These are phyloP conservation scores for Poliocrania exsul DNA, from an alignment of 2,797 vertebrate genomes.

Conservation along the genomic window DNA sequence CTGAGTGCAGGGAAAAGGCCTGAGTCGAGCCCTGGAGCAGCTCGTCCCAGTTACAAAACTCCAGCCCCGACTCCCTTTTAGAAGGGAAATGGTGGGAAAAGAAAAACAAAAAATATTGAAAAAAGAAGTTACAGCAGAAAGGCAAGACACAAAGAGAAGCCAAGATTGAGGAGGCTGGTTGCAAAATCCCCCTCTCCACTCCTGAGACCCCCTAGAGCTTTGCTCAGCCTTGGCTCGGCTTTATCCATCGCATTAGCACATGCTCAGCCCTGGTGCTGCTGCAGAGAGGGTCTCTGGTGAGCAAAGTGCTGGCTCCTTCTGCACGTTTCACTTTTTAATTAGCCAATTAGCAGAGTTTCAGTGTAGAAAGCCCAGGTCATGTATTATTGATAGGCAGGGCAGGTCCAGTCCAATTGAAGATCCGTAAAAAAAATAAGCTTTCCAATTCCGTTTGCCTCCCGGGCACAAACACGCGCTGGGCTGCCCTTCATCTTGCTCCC, in stretches of 20 bases:
- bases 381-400: slow-evolving; percentile 92
- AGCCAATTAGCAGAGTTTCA: slow-evolving; percentile 91
- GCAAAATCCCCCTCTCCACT: neutral
- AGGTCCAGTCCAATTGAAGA: slow-evolving; percentile 75
- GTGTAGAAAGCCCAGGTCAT: slow-evolving; percentile 85
- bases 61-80: neutral
- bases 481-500: neutral
- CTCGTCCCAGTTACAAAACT: neutral
- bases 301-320: slow-evolving; percentile 78
- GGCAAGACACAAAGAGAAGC: neutral
- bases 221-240: slow-evolving; percentile 44
- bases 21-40: neutral
- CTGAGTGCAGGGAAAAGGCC: neutral
- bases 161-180: neutral
- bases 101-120: neutral
- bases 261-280: slow-evolving; percentile 64
- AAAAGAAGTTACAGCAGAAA: neutral
- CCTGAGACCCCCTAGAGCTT: slow-evolving; percentile 5
- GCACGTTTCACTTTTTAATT: slow-evolving; percentile 93
- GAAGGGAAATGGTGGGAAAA: rapidly evolving
- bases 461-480: slow-evolving; percentile 13
- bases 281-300: slow-evolving; percentile 80
- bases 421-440: slow-evolving; percentile 60
- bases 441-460: slow-evolving; percentile 75
- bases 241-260: slow-evolving; percentile 53